Evolutionary conservation across 2,797 vertebrate genomes (phyloP).

Genomic region (Melopsittacus undulatus): DNA sequence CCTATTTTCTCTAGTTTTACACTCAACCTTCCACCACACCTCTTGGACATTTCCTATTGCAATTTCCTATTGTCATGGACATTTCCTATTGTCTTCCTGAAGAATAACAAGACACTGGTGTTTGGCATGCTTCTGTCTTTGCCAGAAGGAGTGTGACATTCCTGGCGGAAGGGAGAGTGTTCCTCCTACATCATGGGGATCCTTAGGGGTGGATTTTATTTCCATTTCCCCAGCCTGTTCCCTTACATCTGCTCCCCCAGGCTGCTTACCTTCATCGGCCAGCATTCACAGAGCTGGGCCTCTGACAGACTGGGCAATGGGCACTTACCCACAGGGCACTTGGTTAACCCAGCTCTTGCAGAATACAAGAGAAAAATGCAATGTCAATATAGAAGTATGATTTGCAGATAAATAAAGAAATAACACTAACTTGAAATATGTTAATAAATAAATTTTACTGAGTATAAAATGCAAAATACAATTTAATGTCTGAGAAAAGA

Average conservation of each 20-base stretch:
- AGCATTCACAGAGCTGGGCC: not conserved
- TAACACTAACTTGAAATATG: not conserved
- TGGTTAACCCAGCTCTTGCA: not conserved
- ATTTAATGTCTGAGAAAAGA: not conserved
- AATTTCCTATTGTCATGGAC: not conserved
- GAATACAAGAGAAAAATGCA: not conserved
- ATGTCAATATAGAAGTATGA: not conserved
- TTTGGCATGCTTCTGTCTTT: not conserved
- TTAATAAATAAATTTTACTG: not conserved
- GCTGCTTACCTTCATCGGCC: not conserved
- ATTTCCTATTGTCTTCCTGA: not conserved
- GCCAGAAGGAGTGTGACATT: not conserved
- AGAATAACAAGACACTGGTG: not conserved
- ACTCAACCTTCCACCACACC: not conserved
- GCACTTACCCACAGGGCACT: not conserved
- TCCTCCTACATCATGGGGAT: not conserved
- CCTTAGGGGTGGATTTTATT: not conserved
- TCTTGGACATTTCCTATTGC: not conserved
- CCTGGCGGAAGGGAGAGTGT: rapidly evolving
- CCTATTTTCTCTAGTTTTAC: not conserved
- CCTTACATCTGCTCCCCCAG: not conserved
- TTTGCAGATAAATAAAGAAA: not conserved
- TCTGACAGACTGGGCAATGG: not conserved
- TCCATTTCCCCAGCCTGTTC: not conserved
- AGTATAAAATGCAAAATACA: not conserved